Conservation (phyloP, 2,113 vertebrate genomes). For the Ornithorhynchus anatinus region DNA sequence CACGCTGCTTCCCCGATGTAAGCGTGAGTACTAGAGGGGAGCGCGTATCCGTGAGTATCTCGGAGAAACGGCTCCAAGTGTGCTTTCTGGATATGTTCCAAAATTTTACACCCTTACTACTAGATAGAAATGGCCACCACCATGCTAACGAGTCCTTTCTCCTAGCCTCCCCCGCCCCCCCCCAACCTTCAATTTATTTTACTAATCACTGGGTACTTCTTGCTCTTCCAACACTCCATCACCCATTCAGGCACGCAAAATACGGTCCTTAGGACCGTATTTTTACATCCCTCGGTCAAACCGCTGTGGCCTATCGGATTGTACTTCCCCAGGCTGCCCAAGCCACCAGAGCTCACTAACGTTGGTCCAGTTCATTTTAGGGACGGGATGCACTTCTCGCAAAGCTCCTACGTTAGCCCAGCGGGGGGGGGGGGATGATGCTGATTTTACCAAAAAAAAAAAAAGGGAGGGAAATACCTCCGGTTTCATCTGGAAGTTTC, state of each 20-base stretch:
- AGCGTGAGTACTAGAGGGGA: no score
- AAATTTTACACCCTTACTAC: background rate
- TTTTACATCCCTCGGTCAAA: no score
- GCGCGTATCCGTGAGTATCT: no score
- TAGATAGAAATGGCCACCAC: background rate
- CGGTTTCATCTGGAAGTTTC: conserved; percentile 19
- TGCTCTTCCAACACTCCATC: conserved; percentile 8
- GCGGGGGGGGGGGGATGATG: conserved; percentile 1
- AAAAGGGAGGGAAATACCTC: background rate
- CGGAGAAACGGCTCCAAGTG: background rate
- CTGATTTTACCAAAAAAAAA: background rate
- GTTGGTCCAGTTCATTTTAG: no score
- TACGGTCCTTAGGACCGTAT: no score
- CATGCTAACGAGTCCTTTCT: conserved; percentile 7
- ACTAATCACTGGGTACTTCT: conserved; percentile 27
- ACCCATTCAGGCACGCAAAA: no score
- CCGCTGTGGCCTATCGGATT: no score
- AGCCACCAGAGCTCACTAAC: no score
- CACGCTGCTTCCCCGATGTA: no score
- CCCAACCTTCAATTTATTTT: conserved; percentile 30
- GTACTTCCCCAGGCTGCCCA: no score
- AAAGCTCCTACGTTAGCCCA: background rate
- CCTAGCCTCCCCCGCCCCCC: no score
- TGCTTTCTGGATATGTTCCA: background rate
- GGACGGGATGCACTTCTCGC: no score